Evolutionary conservation across 2,888 invertebrate species (phyloP).

Genomic region (Euplexia lucipara): DNA sequence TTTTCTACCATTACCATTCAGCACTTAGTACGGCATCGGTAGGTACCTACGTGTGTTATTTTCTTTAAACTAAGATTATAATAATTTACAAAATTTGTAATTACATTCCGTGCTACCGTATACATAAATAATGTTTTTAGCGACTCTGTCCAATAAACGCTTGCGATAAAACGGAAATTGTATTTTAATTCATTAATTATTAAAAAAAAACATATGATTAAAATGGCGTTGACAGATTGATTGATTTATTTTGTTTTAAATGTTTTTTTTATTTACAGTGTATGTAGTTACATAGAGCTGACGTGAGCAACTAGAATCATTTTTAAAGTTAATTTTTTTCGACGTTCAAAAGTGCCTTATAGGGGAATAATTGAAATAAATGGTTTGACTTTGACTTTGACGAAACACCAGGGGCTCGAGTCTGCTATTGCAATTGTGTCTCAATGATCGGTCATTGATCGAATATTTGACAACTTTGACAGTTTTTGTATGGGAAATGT

Average conservation of each 20-base stretch:
- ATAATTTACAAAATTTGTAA: conserved; percentile 89
- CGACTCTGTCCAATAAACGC: conserved; percentile 47
- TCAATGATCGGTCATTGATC: too few species aligned
- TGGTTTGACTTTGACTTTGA: too few species aligned
- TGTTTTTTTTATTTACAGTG: conserved; percentile 16
- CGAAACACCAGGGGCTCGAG: too few species aligned
- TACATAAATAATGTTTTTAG: conserved; percentile 81
- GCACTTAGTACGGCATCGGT: conserved; percentile 76
- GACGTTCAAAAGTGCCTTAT: too few species aligned
- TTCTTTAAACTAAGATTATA: conserved; percentile 84
- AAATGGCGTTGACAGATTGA: conserved; percentile 37
- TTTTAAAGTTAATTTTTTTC: too few species aligned
- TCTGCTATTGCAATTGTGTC: too few species aligned
- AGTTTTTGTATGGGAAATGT: too few species aligned
- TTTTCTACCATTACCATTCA: conserved; percentile 71
- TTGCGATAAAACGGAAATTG: conserved; percentile 57
- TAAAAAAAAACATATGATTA: conserved; percentile 52
- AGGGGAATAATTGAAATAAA: too few species aligned
- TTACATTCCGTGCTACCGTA: conserved; percentile 84
- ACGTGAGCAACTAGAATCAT: too few species aligned
- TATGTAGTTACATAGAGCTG: too few species aligned
- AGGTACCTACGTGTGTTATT: conserved; percentile 67
- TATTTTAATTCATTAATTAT: conserved; percentile 54
- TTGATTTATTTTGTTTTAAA: conserved; percentile 45
- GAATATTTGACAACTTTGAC: too few species aligned